Conservation (phyloP, 2,797 vertebrate species). For the Gymnoscopelus braueri region DNA sequence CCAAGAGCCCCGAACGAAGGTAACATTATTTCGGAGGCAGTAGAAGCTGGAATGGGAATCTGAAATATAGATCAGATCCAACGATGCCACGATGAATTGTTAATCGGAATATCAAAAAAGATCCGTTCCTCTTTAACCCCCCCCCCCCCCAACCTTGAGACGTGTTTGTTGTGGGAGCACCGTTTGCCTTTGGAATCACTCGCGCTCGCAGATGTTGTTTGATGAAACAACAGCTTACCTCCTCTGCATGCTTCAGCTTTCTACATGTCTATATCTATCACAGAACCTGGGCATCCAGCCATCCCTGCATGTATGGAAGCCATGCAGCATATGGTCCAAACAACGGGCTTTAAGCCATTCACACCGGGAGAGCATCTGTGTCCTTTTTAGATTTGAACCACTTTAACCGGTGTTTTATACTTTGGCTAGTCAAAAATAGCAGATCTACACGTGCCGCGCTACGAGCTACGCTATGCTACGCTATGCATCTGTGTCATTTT, state of each 20-base stretch:
- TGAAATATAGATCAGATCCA: slow-evolving; percentile 74
- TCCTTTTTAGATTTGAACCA: too few species aligned
- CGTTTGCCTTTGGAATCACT: slow-evolving; percentile 77
- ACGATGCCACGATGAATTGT: slow-evolving; percentile 74
- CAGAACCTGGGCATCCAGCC: too few species aligned
- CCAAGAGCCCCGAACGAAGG: slow-evolving; percentile 48
- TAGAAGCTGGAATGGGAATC: slow-evolving; percentile 69
- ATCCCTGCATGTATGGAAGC: background rate
- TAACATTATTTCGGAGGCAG: slow-evolving; percentile 58
- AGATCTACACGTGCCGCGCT: too few species aligned
- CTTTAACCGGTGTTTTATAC: too few species aligned
- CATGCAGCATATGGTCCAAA: slow-evolving; percentile 47
- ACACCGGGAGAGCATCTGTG: too few species aligned
- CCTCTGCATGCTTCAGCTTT: slow-evolving; percentile 56
- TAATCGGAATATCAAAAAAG: slow-evolving; percentile 80
- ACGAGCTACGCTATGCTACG: too few species aligned
- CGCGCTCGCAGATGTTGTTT: slow-evolving; percentile 79
- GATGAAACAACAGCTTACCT: slow-evolving; percentile 77
- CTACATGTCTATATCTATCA: slow-evolving; percentile 34
- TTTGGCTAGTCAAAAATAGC: too few species aligned
- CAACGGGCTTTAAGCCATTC: slow-evolving; percentile 57
- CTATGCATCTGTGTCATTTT: too few species aligned
- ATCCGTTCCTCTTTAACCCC: slow-evolving; percentile 64
- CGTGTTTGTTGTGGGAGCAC: slow-evolving; percentile 62
- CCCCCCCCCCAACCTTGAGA: slow-evolving; percentile 58